Conservation (phyloP, 2,888 invertebrate species). For the Papilio gigon region DNA sequence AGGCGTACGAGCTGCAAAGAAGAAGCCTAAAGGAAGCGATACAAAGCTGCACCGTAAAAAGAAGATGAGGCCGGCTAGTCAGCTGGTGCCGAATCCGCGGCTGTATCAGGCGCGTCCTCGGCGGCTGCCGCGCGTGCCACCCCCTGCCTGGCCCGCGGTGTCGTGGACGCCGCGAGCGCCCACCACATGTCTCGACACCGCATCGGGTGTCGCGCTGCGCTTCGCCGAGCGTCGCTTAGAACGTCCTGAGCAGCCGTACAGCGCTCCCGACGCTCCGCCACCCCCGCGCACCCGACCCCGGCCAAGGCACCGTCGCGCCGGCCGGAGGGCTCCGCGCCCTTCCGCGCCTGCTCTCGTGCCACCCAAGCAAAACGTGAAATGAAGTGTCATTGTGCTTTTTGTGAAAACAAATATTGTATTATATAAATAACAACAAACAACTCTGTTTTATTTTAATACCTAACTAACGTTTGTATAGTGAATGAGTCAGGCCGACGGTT, state of each 20-base stretch:
- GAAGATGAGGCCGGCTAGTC: constrained; percentile 13
- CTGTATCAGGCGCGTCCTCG: constrained; percentile 13
- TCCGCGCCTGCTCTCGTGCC: not conserved
- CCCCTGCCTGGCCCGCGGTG: constrained; percentile 12
- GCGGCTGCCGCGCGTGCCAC: not conserved
- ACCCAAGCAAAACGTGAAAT: not conserved
- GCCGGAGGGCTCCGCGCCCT: not conserved
- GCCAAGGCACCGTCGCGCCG: not conserved
- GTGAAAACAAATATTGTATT: not conserved
- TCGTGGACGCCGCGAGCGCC: constrained; percentile 21
- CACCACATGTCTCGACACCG: constrained; percentile 17
- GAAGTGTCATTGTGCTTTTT: not conserved
- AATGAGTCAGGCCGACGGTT: too few species aligned
- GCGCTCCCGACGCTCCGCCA: not conserved
- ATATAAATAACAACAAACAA: not conserved
- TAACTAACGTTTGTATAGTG: too few species aligned
- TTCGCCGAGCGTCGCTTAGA: constrained; percentile 9
- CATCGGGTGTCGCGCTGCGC: constrained; percentile 30
- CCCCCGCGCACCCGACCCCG: not conserved
- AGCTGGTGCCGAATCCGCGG: constrained; percentile 27
- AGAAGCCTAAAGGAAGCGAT: not conserved
- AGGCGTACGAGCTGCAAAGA: constrained; percentile 19
- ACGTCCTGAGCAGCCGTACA: not conserved
- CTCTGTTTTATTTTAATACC: not conserved
- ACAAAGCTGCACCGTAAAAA: constrained; percentile 4